Percentiles rank a stretch among this genome's conserved stretches.
Conservation (phyloP, 1,140 invertebrate species). For the Drosophila neocordata region DNA sequence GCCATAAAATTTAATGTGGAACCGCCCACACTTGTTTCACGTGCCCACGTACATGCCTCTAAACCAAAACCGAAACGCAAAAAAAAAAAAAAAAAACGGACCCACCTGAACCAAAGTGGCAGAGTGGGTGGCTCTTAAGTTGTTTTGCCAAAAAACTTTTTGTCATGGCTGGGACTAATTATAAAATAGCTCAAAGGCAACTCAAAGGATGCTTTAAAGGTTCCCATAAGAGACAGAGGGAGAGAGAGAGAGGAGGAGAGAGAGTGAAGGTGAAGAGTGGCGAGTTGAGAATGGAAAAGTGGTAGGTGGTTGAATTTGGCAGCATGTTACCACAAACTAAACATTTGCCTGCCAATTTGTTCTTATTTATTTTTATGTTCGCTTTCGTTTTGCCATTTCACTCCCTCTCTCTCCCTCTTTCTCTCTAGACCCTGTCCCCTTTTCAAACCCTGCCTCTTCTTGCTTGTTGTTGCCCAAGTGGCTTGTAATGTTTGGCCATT, state of each 20-base stretch:
- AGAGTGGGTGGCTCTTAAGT: conserved; percentile 56
- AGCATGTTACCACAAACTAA: conserved; percentile 70
- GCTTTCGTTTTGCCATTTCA: conserved; percentile 42
- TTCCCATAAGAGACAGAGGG: conserved; percentile 9
- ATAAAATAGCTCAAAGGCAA: conserved; percentile 80
- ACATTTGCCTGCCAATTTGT: conserved; percentile 79
- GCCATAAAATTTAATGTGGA: conserved; percentile 67
- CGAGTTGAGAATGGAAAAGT: neutral
- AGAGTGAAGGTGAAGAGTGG: neutral
- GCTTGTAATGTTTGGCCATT: conserved; percentile 78
- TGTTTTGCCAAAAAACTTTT: conserved; percentile 76
- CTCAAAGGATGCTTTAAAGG: conserved; percentile 66
- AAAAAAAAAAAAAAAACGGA: conserved; percentile 38
- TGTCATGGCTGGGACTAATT: conserved; percentile 80
- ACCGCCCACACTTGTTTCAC: conserved; percentile 40
- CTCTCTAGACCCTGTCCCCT: neutral
- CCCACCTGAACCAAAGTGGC: conserved; percentile 27
- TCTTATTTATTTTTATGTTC: conserved; percentile 79
- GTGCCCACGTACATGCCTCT: conserved; percentile 21
- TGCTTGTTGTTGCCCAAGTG: conserved; percentile 34
- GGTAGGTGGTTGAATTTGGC: conserved; percentile 20
- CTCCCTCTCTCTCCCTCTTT: too few species aligned
- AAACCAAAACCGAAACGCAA: neutral
- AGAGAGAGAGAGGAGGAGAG: neutral
- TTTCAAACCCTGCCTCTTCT: neutral